Base-by-base conservation (phyloP, 2,888 invertebrate genomes). In the Philereme transversata region DNA sequence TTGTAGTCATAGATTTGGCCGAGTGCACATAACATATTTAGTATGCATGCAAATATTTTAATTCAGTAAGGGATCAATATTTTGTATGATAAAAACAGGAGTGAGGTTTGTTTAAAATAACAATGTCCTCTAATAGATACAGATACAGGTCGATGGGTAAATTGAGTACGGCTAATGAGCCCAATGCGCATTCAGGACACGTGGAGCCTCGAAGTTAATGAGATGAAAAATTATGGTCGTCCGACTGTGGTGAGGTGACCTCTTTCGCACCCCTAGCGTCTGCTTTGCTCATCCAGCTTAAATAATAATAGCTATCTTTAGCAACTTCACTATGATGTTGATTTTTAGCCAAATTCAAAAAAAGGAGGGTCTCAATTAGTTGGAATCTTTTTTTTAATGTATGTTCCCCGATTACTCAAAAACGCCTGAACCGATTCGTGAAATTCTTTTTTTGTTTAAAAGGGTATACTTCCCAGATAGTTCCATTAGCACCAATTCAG, bases 161-260 rank as follows among this genome's bases (percentile, higher is more conserved):
- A 69, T 72, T 70, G 71, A 72, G 74, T 73, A 66, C 72, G 74
- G 76, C 76, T 84, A 83, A 83, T 83, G 84, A 83, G 78, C 77
- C 80, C 76, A 72, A 77, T 86, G 88, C 81, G 68, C 83, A 88
- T 82, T 80, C 84, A 86, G 87, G 83, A 82, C 85, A 81, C 75
- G 73, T 71, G 75, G 77, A 77, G 78, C 78, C 76, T 79, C 78
- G 74, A 72, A 76, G 77, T 75, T 88, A 91, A 90, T 90, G 88
- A 90, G 85, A 83, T 85, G 90, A 87, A 84, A 87, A 88, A 87
- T 86, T 76, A 87, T 88, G 86, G 79, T 82, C 89, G 83, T 81
- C 85, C 79, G 75, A 78, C 87, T 88, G 89, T 85, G 82, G 67
- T 82, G 87, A 86, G 82, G 67, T 82, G 87, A 86, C 88, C 90